Base-by-base conservation (phyloP, 2,888 invertebrate genomes). In the Rhogogaster chlorosoma region DNA sequence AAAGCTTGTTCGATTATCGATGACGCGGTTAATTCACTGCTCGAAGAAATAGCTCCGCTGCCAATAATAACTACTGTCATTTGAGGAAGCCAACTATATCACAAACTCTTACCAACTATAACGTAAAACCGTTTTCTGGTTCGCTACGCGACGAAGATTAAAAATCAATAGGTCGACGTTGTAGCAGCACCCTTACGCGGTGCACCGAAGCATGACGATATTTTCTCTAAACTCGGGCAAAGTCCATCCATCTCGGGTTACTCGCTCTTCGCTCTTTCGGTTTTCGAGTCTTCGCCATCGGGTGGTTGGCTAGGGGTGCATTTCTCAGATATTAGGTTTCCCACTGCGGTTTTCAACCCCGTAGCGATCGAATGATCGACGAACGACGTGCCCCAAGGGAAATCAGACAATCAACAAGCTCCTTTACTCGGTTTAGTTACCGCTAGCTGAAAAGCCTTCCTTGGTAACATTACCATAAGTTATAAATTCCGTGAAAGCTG, bases 261-360 rank as follows among this genome's bases (percentile, higher is more conserved):
- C 80, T 42, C 57, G 80, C 22, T 36, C 38, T 57, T 61, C 80
- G 61, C 80, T 80, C 80, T 57, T 80, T 80, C 80, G 57, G 15
- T 77, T 53, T 53, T 77, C 22, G 12, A 57, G 22, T 36, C 26
- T 80, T 57, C 38, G 15, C 57, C 32, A 36, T 36, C 32, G 36
- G 38, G 38, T 0, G 80, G 36, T 80, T 53, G 32, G 77, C 26
- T 15, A 29, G 49, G 80, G 80, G 80, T 80, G 22, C 57, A 80
- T 57, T 80, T 89, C 89, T 89, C 89, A 89, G 90, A 92, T 92
- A 92, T 92, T 92, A 92, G 92, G 92, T 92, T 92, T 92, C 92
- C 92, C 92, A 92, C 89, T 92, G 92, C 90, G 92, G 92, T 92
- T 92, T 92, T 92, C 92, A 92, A 90, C 92, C 92, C 91, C 92